phyloP scores from a whole-genome alignment of 2,888 invertebrate species.

The Chrysotoxum bicinctum region DNA sequence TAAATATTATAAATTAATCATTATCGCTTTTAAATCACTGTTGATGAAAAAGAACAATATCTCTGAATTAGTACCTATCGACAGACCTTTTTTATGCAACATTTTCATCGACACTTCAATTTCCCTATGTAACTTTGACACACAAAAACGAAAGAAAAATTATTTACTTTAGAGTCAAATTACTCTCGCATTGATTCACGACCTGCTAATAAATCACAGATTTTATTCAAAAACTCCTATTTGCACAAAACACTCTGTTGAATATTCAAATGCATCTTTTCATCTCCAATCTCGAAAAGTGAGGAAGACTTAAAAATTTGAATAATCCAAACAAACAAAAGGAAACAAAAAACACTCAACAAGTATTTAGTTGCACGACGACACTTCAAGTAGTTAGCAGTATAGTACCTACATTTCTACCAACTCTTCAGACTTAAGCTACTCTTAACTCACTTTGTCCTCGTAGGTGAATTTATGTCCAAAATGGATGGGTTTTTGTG shows the following conservation, averaged over 20 bases:
- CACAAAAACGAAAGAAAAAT: not conserved
- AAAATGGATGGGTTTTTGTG: slow-evolving; percentile 89
- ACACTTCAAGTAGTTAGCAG: not conserved
- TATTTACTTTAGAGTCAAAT: not conserved
- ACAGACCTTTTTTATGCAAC: not conserved
- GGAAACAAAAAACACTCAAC: not conserved
- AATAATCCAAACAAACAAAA: slow-evolving; percentile 13
- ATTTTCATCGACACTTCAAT: not conserved
- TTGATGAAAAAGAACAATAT: not conserved
- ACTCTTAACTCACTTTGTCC: slow-evolving; percentile 41
- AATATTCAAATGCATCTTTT: slow-evolving; percentile 28
- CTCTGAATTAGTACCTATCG: not conserved
- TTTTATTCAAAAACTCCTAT: slow-evolving; percentile 3
- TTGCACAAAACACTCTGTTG: slow-evolving; percentile 5
- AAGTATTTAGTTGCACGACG: not conserved
- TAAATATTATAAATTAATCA: not conserved
- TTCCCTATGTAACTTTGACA: not conserved
- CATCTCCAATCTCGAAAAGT: not conserved
- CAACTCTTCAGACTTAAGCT: not conserved
- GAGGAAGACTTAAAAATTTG: not conserved
- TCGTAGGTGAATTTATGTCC: slow-evolving; percentile 89
- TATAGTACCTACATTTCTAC: not conserved
- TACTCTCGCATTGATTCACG: not conserved
- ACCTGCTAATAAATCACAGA: slow-evolving; percentile 5
- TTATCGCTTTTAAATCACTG: not conserved